Percentiles rank a stretch among this genome's conserved stretches.
These are phyloP conservation scores for Ptychadena robeensis DNA, from an alignment of 2,797 vertebrate species.

Conservation along the genomic window DNA sequence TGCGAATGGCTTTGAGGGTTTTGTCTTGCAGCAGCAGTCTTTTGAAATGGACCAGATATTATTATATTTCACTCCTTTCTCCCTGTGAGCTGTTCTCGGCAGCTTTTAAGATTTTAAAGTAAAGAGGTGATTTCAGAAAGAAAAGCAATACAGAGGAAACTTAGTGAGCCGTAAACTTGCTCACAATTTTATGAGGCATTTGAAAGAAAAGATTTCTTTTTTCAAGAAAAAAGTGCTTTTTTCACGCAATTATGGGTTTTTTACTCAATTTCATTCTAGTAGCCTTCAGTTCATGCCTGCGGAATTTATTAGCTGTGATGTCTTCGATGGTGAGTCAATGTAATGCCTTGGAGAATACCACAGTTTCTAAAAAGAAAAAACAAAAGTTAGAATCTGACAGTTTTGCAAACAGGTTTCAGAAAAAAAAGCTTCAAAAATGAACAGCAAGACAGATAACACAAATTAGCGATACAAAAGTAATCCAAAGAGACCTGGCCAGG, in stretches of 20 bases:
- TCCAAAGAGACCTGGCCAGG: neutral
- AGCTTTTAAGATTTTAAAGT: conserved; percentile 22
- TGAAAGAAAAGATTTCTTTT: conserved; percentile 40
- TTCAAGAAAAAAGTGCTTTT: conserved; percentile 5
- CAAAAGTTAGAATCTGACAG: neutral
- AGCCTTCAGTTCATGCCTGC: conserved; percentile 12
- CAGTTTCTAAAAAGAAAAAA: neutral
- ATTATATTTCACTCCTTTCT: conserved; percentile 20
- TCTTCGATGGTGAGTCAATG: conserved; percentile 2
- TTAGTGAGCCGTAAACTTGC: conserved; percentile 41
- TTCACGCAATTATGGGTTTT: conserved; percentile 26
- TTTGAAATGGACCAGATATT: conserved; percentile 10
- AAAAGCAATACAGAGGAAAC: conserved; percentile 40
- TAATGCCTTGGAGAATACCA: neutral
- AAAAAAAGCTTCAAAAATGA: neutral
- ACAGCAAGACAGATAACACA: neutral
- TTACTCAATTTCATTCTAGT: conserved; percentile 15
- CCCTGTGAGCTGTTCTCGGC: conserved; percentile 1
- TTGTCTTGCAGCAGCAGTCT: conserved; percentile 8
- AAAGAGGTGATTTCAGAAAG: conserved; percentile 38
- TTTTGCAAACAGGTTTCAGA: neutral
- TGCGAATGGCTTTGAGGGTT: neutral
- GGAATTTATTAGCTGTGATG: conserved; percentile 21
- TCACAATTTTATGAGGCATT: conserved; percentile 48
- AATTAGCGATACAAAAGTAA: neutral